These are phyloP conservation scores for Patella ulyssiponensis DNA, from an alignment of 2,888 invertebrate species.

Conservation along the genomic window DNA sequence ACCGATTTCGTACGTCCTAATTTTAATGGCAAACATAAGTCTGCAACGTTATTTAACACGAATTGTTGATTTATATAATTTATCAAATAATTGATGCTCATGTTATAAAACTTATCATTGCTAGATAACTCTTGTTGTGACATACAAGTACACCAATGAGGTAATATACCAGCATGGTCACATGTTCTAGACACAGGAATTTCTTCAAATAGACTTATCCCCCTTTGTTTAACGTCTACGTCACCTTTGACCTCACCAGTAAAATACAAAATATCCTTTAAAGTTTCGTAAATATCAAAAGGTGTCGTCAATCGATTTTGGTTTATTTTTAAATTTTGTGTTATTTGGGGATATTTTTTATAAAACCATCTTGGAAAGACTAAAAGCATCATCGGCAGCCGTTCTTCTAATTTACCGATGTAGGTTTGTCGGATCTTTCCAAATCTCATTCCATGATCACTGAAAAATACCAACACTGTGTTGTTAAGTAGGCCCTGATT, in stretches of 20 bases:
- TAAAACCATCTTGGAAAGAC: conserved; percentile 82
- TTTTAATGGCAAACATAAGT: conserved; percentile 15
- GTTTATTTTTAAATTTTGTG: conserved; percentile 79
- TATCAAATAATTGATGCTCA: no score
- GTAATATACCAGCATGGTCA: conserved; percentile 89
- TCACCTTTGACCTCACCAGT: conserved; percentile 63
- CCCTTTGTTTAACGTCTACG: conserved; percentile 75
- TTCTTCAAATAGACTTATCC: conserved; percentile 27
- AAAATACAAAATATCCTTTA: conserved; percentile 77
- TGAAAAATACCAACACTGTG: conserved; percentile 74
- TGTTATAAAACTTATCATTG: no score
- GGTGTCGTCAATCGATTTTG: conserved; percentile 81
- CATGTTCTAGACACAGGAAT: conserved; percentile 83
- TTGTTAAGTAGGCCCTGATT: conserved; percentile 42
- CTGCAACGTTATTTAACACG: no score
- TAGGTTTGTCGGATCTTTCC: conserved; percentile 86
- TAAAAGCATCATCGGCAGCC: conserved; percentile 84
- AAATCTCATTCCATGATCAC: conserved; percentile 92
- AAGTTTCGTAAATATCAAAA: conserved; percentile 86
- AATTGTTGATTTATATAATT: no score
- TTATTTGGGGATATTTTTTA: conserved; percentile 77
- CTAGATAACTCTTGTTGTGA: no score
- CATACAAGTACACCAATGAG: conserved; percentile 93
- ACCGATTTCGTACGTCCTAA: conserved; percentile 27
- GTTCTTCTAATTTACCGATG: conserved; percentile 84